phyloP scores from a whole-genome alignment of 2,113 vertebrate genomes.

The Ptyas mucosa region DNA sequence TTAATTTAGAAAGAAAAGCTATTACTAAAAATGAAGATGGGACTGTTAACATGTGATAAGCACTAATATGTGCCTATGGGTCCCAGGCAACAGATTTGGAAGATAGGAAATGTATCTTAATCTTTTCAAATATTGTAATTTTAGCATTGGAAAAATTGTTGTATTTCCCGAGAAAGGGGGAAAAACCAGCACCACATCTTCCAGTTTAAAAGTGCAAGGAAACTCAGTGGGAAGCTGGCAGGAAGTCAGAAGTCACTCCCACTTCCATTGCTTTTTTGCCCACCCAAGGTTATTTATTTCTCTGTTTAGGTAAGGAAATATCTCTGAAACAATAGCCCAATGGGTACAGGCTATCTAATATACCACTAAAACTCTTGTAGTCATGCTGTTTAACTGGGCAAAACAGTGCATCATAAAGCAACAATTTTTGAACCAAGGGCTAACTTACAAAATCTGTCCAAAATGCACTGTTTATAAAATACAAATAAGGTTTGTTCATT shows the following conservation, averaged over 20 bases:
- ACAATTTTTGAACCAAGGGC: not conserved
- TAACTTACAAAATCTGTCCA: not conserved
- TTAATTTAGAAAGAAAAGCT: not conserved
- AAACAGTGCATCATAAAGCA: not conserved
- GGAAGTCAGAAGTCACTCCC: not conserved
- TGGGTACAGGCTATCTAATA: not conserved
- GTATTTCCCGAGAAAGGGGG: not conserved
- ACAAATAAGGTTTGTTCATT: not conserved
- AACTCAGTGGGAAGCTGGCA: not conserved
- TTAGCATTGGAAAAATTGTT: not conserved
- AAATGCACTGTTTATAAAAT: not conserved
- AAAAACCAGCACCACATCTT: not conserved
- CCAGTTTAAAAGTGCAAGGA: not conserved
- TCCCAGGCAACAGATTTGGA: not conserved
- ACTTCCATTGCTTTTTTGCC: not conserved
- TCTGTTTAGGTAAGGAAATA: not conserved
- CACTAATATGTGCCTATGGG: not conserved
- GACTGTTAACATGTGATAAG: not conserved
- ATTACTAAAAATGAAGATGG: not conserved
- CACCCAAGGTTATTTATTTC: not conserved
- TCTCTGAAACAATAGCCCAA: not conserved
- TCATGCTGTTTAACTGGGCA: not conserved
- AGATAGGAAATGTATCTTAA: not conserved
- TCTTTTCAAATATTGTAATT: not conserved
- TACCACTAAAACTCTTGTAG: not conserved